Conservation (phyloP, 2,113 vertebrate species). For the Coryphaenoides rupestris region DNA sequence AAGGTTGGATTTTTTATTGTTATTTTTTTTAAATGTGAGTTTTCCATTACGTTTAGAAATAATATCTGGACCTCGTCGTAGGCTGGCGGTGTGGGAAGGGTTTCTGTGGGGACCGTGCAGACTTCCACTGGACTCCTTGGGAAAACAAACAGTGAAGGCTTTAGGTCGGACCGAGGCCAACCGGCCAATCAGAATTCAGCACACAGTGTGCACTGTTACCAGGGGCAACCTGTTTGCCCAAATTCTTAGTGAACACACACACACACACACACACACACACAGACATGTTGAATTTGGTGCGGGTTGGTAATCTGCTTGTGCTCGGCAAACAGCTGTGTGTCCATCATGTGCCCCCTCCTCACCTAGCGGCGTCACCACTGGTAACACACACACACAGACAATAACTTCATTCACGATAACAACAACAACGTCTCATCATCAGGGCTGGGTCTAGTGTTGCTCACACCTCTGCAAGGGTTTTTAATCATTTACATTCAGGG, state of each 20-base stretch:
- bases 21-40: too few species aligned
- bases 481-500: too few species aligned
- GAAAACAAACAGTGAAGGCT: constrained; percentile 57
- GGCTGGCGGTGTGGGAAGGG: constrained; percentile 8
- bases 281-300: constrained; percentile 45
- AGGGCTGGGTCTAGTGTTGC: too few species aligned
- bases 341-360: not conserved
- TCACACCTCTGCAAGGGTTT: too few species aligned
- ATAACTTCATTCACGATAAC: too few species aligned
- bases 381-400: too few species aligned
- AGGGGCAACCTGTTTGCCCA: constrained; percentile 66
- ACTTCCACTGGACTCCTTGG: constrained; percentile 47
- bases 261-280: too few species aligned
- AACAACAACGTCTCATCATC: too few species aligned
- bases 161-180: constrained; percentile 46
- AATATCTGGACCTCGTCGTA: not conserved
- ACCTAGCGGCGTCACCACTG: too few species aligned
- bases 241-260: constrained; percentile 57
- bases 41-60: not conserved
- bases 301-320: constrained; percentile 32
- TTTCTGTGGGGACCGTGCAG: constrained; percentile 23
- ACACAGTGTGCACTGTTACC: constrained; percentile 60
- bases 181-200: constrained; percentile 60
- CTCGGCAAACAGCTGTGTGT: constrained; percentile 18
- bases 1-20: too few species aligned